A percentile compares a stretch with the other conserved stretches of the same genome.
These are phyloP conservation scores for Drosophila pachea DNA, from an alignment of 1,140 invertebrate species.

Conservation along the genomic window DNA sequence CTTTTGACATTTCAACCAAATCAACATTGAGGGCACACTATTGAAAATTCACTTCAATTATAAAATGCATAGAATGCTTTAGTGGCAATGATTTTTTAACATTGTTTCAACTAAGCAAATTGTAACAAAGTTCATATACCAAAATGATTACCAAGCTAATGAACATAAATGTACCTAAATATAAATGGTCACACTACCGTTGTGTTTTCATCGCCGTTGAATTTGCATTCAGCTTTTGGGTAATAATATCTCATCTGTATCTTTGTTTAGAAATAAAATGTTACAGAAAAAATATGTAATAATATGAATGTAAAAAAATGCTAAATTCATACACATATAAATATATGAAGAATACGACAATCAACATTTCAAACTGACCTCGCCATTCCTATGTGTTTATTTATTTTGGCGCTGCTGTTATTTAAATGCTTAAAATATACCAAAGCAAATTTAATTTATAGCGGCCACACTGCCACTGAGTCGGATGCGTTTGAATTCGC, in stretches of 20 bases:
- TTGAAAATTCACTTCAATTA: background rate
- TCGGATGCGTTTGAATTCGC: too few species aligned
- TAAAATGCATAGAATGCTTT: background rate
- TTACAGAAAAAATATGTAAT: background rate
- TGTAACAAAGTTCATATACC: background rate
- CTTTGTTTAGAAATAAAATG: background rate
- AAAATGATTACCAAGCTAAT: background rate
- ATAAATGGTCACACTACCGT: background rate
- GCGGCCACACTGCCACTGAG: too few species aligned
- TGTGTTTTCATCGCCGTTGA: background rate
- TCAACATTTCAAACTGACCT: too few species aligned
- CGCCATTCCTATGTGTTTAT: too few species aligned
- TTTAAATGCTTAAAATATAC: too few species aligned
- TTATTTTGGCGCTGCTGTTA: too few species aligned
- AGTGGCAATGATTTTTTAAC: background rate
- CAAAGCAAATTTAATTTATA: too few species aligned
- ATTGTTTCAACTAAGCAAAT: constrained; percentile 1
- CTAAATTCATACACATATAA: too few species aligned
- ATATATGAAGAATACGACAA: too few species aligned
- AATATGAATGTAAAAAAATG: background rate
- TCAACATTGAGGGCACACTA: background rate
- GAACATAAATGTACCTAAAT: background rate
- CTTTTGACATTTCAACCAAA: background rate
- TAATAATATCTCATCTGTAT: background rate
- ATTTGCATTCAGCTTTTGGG: background rate